phyloP scores from a whole-genome alignment of 1,140 invertebrate genomes.

The Eueides isabella region DNA sequence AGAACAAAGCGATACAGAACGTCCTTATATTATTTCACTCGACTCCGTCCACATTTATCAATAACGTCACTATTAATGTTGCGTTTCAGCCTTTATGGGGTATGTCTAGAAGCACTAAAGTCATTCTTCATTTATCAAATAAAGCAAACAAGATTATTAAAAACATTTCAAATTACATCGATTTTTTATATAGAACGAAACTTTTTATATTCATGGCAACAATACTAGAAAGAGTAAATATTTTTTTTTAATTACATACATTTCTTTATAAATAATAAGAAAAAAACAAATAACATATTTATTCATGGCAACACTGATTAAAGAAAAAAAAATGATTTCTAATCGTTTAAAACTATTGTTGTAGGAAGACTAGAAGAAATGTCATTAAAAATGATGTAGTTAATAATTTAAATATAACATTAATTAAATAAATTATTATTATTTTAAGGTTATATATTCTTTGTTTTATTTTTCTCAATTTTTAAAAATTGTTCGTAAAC shows the following conservation, averaged over 20 bases:
- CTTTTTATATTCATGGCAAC: not conserved
- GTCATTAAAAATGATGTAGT: no score
- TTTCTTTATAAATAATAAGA: no score
- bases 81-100: conserved; percentile 7
- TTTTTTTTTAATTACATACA: not conserved
- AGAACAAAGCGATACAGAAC: no score
- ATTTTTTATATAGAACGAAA: not conserved
- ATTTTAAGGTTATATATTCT: no score
- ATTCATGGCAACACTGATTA: not conserved
- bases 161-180: not conserved
- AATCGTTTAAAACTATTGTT: not conserved
- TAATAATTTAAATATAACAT: no score
- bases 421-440: no score
- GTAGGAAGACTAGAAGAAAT: not conserved
- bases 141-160: not conserved
- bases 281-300: not conserved
- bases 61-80: not conserved
- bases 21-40: not conserved
- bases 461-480: no score
- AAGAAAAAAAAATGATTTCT: not conserved
- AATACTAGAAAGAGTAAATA: not conserved
- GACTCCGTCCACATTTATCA: not conserved
- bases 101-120: not conserved
- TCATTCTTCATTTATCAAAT: not conserved
- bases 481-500: no score